phyloP scores from a whole-genome alignment of 2,797 vertebrate species.

The Rhynchotus rufescens region DNA sequence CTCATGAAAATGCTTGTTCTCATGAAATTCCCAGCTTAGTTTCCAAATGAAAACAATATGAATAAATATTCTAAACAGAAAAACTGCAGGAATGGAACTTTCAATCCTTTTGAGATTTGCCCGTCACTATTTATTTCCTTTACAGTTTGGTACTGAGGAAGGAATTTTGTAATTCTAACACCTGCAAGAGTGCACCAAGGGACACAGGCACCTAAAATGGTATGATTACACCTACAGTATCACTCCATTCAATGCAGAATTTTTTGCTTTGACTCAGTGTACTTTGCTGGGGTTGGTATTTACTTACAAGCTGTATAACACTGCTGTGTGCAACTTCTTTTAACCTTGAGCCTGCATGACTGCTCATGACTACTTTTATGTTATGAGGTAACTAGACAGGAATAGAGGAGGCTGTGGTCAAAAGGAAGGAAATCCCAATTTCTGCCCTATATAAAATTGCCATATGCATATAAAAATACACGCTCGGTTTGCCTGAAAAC shows the following conservation, averaged over 20 bases:
- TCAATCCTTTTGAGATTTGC: neutral
- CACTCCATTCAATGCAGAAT: neutral
- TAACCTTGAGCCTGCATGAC: constrained; percentile 3
- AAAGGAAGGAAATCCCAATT: constrained; percentile 33
- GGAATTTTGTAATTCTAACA: neutral
- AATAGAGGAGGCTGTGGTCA: constrained; percentile 9
- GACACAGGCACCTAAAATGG: neutral
- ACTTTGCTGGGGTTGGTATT: constrained; percentile 39
- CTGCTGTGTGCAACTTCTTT: constrained; percentile 24
- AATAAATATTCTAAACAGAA: constrained; percentile 11
- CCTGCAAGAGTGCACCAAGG: neutral
- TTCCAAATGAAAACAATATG: constrained; percentile 12
- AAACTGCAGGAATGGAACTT: neutral
- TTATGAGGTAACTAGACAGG: constrained; percentile 34
- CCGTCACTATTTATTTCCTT: constrained; percentile 26
- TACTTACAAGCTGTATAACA: constrained; percentile 43
- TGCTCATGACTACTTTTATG: constrained; percentile 19
- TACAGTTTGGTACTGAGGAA: neutral
- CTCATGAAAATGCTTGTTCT: constrained; percentile 14
- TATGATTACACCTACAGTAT: neutral
- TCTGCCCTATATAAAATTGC: constrained; percentile 42
- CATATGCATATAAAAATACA: constrained; percentile 6
- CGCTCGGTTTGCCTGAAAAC: neutral
- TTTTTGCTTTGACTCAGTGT: constrained; percentile 52
- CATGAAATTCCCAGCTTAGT: neutral